These are phyloP conservation scores for Lasaia peninsularis DNA, from an alignment of 1,140 invertebrate species.

Conservation along the genomic window DNA sequence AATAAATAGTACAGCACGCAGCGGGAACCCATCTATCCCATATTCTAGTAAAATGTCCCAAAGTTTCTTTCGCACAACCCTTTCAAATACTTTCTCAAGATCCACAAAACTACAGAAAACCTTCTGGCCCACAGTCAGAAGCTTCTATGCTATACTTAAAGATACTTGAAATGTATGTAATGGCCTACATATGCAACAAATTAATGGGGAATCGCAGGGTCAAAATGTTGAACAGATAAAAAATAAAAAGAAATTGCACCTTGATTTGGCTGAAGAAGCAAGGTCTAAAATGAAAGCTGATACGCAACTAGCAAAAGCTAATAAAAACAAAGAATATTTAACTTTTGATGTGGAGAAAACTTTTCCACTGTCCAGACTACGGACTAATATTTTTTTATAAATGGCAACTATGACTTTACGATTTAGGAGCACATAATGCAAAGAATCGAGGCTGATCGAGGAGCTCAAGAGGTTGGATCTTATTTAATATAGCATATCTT, in stretches of 20 bases:
- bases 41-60: too few species aligned
- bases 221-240: neutral
- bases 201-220: neutral
- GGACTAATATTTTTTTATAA: slow-evolving; percentile 1
- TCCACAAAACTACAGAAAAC: too few species aligned
- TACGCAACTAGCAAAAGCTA: neutral
- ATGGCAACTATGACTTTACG: neutral
- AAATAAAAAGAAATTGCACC: slow-evolving; percentile 3
- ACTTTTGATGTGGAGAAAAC: slow-evolving; percentile 1
- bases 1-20: too few species aligned
- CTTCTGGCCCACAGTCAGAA: too few species aligned
- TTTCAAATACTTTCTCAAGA: too few species aligned
- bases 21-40: too few species aligned
- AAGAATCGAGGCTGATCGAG: neutral
- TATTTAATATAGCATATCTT: neutral
- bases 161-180: neutral
- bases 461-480: neutral
- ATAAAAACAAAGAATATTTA: neutral
- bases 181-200: slow-evolving; percentile 1
- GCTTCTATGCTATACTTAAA: too few species aligned
- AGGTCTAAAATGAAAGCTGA: slow-evolving; percentile 3
- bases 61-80: too few species aligned
- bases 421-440: neutral
- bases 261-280: neutral
- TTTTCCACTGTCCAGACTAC: neutral